Percentiles rank a stretch among this genome's conserved stretches.
phyloP scores from a whole-genome alignment of 2,888 invertebrate genomes.

The Folsomia manolachei region DNA sequence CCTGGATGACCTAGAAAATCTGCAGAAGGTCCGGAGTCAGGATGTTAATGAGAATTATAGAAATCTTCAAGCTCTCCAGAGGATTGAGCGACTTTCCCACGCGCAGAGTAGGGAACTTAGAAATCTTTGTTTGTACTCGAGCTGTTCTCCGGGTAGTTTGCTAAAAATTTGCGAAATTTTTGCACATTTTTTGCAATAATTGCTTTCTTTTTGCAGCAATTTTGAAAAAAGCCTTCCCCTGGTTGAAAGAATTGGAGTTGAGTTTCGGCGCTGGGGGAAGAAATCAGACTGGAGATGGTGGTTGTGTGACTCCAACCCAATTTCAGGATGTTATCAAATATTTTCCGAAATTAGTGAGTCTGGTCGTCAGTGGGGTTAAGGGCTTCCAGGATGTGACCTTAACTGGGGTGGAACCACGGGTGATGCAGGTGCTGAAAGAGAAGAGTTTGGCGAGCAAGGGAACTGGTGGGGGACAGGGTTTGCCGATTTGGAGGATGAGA shows the following conservation, averaged over 20 bases:
- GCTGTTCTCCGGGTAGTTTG: no score
- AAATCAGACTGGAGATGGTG: no score
- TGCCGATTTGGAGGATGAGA: no score
- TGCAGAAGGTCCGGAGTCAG: neutral
- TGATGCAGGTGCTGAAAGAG: neutral
- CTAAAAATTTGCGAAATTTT: no score
- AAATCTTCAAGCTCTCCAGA: no score
- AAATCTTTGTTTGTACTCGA: no score
- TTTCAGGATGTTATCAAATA: neutral
- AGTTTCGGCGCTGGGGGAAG: neutral
- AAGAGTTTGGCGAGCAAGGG: neutral
- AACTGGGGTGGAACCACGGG: neutral
- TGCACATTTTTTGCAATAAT: no score
- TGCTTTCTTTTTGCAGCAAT: neutral
- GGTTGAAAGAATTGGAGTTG: neutral
- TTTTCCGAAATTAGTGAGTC: neutral
- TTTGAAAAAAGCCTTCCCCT: neutral
- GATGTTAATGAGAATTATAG: no score
- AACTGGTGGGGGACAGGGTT: no score
- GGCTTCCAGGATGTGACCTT: neutral
- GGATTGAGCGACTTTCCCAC: no score
- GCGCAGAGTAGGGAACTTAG: no score
- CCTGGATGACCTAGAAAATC: neutral
- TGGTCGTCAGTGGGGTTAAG: neutral
- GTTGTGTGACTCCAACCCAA: neutral